These are phyloP conservation scores for Amiota communis DNA, from an alignment of 2,888 invertebrate genomes.

Conservation along the genomic window DNA sequence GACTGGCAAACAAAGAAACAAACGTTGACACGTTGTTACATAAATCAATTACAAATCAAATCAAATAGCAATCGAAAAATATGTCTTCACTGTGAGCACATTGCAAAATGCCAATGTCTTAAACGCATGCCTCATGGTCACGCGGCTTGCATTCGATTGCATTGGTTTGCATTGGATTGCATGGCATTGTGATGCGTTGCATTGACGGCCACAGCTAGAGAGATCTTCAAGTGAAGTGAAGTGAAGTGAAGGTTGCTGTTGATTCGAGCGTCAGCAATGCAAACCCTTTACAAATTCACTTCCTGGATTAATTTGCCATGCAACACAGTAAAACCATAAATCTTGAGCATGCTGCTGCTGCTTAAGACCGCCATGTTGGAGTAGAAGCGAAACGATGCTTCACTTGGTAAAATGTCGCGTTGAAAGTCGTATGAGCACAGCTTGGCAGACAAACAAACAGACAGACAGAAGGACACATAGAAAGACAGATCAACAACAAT, in stretches of 20 bases:
- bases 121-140: constrained; percentile 12
- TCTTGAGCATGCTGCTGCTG: constrained; percentile 34
- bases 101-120: constrained; percentile 15
- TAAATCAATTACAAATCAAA: constrained; percentile 41
- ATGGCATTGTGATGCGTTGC: too few relatives aligned
- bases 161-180: too few relatives aligned
- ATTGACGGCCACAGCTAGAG: too few relatives aligned
- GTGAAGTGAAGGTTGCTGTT: background rate
- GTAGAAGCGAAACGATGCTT: constrained; percentile 31
- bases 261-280: too few relatives aligned
- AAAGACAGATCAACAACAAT: constrained; percentile 3
- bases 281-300: constrained; percentile 38
- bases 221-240: background rate
- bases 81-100: constrained; percentile 24
- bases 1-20: constrained; percentile 1
- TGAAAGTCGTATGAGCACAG: constrained; percentile 26
- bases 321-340: constrained; percentile 47
- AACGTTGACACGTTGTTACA: constrained; percentile 25
- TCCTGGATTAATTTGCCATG: constrained; percentile 55
- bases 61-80: constrained; percentile 25
- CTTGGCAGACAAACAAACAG: constrained; percentile 45
- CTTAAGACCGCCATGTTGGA: constrained; percentile 26
- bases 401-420: constrained; percentile 36
- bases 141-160: background rate
- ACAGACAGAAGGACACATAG: constrained; percentile 13